These are phyloP conservation scores for Meliscaeva auricollis DNA, from an alignment of 2,888 invertebrate genomes.

Conservation along the genomic window DNA sequence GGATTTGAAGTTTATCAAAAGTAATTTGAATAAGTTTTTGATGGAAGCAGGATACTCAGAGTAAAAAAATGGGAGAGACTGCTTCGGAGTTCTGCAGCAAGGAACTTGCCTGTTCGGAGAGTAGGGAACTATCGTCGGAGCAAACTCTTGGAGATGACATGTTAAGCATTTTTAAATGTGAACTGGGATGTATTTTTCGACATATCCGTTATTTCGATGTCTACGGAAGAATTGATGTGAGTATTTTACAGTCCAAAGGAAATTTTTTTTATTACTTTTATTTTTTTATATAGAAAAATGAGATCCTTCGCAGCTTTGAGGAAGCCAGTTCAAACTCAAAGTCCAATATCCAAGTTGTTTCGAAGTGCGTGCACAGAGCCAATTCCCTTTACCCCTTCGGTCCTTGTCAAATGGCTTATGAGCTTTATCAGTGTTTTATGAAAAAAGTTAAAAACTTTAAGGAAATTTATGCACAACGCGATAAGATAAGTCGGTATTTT, in stretches of 20 bases:
- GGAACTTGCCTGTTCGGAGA: neutral
- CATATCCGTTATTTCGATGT: constrained; percentile 79
- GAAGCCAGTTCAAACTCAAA: constrained; percentile 64
- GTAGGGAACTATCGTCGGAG: constrained; percentile 51
- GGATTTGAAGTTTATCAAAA: neutral
- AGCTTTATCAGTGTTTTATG: constrained; percentile 77
- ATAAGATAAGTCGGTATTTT: constrained; percentile 71
- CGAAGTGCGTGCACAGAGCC: constrained; percentile 75
- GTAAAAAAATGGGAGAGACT: constrained; percentile 61
- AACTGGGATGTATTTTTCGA: constrained; percentile 76
- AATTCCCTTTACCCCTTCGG: constrained; percentile 70
- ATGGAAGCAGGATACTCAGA: constrained; percentile 27
- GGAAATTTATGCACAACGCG: constrained; percentile 63
- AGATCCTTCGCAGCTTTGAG: constrained; percentile 75
- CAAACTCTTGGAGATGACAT: constrained; percentile 45
- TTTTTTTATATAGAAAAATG: constrained; percentile 68
- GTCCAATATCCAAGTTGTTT: constrained; percentile 33
- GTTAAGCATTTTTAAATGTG: constrained; percentile 65
- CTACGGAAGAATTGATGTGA: constrained; percentile 79
- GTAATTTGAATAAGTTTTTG: constrained; percentile 3
- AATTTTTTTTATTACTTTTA: neutral
- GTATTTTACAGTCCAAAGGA: constrained; percentile 6
- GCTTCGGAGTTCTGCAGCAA: constrained; percentile 77
- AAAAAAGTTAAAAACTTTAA: constrained; percentile 52
- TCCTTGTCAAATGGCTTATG: constrained; percentile 73